phyloP scores from a whole-genome alignment of 2,888 invertebrate genomes.

The Nomada lathburiana region DNA sequence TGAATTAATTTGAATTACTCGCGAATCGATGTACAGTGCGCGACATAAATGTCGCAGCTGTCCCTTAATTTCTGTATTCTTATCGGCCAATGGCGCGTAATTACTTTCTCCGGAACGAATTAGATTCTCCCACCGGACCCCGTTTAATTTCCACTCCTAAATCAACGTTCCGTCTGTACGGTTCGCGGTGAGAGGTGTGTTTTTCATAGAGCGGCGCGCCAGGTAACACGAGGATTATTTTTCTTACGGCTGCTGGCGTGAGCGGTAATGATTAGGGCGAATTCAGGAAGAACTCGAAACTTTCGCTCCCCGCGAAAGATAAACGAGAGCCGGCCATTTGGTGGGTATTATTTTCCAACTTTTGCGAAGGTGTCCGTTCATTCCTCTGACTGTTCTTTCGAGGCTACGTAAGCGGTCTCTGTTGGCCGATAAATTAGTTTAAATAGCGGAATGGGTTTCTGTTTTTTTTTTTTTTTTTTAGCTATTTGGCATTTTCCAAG shows the following conservation, averaged over 20 bases:
- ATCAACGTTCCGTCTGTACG: background rate
- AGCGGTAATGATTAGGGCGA: constrained; percentile 27
- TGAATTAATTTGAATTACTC: too few relatives aligned
- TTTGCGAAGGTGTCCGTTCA: background rate
- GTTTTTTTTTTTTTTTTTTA: background rate
- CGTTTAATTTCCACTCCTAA: constrained; percentile 14
- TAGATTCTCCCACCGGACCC: background rate
- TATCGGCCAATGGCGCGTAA: background rate
- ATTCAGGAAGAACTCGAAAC: constrained; percentile 31
- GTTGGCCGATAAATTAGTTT: background rate
- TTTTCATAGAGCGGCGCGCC: background rate
- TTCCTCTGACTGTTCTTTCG: constrained; percentile 11
- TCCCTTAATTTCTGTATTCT: background rate
- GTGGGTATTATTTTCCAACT: constrained; percentile 26
- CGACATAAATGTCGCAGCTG: too few relatives aligned
- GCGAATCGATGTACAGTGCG: too few relatives aligned
- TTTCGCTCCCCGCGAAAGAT: constrained; percentile 15
- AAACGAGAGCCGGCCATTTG: constrained; percentile 23
- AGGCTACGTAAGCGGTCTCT: constrained; percentile 7
- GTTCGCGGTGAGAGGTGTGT: background rate
- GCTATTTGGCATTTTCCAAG: too few relatives aligned
- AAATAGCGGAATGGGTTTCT: background rate
- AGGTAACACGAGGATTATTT: constrained; percentile 25
- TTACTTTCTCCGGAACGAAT: background rate
- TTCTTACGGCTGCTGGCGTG: background rate